Conservation (phyloP, 2,113 vertebrate species). For the Kryptolebias marmoratus region DNA sequence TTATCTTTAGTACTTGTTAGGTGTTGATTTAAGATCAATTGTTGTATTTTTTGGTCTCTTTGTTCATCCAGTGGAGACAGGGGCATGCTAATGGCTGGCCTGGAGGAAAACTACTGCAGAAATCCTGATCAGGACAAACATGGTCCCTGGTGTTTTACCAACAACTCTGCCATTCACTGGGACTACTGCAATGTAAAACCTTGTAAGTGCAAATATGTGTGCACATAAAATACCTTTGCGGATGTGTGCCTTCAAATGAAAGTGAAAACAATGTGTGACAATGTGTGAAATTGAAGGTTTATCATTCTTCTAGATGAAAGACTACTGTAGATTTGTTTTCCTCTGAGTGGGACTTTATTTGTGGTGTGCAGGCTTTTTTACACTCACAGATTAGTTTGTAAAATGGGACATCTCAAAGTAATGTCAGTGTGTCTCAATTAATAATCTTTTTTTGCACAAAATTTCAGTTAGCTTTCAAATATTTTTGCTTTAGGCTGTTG, state of each 20-base stretch:
- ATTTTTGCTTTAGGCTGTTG: not conserved
- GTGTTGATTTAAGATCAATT: constrained; percentile 34
- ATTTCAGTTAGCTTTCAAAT: not conserved
- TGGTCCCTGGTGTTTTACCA: constrained; percentile 98
- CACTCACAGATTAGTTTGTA: constrained; percentile 39
- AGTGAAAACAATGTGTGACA: not conserved
- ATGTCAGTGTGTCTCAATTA: not conserved
- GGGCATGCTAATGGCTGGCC: constrained; percentile 78
- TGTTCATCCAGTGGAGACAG: constrained; percentile 62
- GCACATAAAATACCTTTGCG: not conserved
- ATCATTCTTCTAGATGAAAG: not conserved
- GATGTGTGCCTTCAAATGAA: not conserved
- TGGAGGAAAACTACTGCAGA: constrained; percentile 92
- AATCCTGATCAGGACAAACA: constrained; percentile 97
- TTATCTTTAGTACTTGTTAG: constrained; percentile 19
- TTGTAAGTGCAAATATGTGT: constrained; percentile 84
- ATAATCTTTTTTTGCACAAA: not conserved
- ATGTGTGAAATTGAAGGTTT: constrained; percentile 23
- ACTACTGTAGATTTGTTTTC: constrained; percentile 9
- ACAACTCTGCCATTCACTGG: constrained; percentile 90
- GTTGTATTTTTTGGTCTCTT: constrained; percentile 35
- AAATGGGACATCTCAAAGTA: constrained; percentile 49
- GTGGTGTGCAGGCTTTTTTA: constrained; percentile 40
- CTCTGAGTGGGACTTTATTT: constrained; percentile 15
- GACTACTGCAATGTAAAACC: constrained; percentile 93